phyloP scores from a whole-genome alignment of 2,888 invertebrate species.

The Euplexia lucipara region DNA sequence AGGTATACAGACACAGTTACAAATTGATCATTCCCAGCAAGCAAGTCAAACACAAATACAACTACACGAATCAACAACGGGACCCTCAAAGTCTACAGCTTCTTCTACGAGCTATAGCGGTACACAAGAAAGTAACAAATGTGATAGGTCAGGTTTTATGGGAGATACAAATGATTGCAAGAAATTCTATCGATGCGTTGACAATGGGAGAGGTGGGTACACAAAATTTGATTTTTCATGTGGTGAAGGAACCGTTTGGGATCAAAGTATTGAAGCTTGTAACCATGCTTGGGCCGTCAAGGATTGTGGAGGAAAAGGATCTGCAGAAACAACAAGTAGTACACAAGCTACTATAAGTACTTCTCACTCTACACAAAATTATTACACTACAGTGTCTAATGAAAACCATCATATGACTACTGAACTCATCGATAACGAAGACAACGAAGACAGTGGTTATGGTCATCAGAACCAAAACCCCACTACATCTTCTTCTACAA shows the following conservation, averaged over 20 bases:
- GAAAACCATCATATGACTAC: conserved; percentile 55
- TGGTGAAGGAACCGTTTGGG: conserved; percentile 92
- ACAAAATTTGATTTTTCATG: conserved; percentile 91
- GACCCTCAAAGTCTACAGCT: conserved; percentile 45
- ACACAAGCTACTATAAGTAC: conserved; percentile 52
- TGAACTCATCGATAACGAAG: conserved; percentile 47
- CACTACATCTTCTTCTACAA: conserved; percentile 45
- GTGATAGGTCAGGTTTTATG: conserved; percentile 90
- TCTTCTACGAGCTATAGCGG: conserved; percentile 3
- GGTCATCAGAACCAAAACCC: conserved; percentile 60
- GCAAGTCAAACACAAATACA: conserved; percentile 76
- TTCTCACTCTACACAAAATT: conserved; percentile 55
- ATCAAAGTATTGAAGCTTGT: conserved; percentile 89
- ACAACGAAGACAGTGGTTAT: conserved; percentile 67
- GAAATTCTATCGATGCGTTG: conserved; percentile 93
- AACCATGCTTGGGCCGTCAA: conserved; percentile 90
- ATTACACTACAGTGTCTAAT: conserved; percentile 54
- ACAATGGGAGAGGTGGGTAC: conserved; percentile 84
- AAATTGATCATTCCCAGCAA: conserved; percentile 76
- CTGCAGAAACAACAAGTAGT: conserved; percentile 41
- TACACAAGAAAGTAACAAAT: conserved; percentile 35
- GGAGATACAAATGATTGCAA: conserved; percentile 90
- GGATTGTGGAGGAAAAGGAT: conserved; percentile 68
- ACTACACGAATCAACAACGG: conserved; percentile 66
- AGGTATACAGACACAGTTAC: conserved; percentile 76